Evolutionary conservation across 2,113 vertebrate species (phyloP).

Genomic region (Ginglymostoma cirratum): DNA sequence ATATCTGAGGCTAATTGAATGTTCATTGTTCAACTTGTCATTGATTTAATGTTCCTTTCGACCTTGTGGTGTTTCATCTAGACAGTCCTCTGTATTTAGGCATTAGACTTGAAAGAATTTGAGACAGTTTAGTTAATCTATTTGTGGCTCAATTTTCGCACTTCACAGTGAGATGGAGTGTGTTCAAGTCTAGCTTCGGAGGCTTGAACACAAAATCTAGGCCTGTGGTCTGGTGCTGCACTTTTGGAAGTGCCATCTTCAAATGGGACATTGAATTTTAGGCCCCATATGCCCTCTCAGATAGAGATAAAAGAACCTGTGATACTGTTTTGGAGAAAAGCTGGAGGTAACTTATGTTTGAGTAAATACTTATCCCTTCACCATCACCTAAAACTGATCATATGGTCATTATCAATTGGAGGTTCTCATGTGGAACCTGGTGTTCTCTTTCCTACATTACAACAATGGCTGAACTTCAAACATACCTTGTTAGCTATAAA

Average conservation of each 20-base stretch:
- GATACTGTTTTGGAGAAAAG: not conserved
- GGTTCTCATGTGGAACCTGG: not conserved
- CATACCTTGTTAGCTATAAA: not conserved
- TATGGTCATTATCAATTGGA: not conserved
- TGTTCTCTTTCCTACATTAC: not conserved
- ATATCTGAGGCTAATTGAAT: not conserved
- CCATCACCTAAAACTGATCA: not conserved
- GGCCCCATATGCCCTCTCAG: not conserved
- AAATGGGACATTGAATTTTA: not conserved
- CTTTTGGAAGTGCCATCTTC: not conserved
- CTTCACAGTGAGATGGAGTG: not conserved
- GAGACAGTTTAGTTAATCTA: not conserved
- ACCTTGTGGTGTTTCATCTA: not conserved
- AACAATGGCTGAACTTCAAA: not conserved
- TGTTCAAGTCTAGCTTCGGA: not conserved
- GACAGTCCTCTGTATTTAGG: not conserved
- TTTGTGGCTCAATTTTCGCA: not conserved
- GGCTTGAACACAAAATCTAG: not conserved
- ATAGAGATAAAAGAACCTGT: not conserved
- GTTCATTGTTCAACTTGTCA: not conserved
- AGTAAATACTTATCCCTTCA: not conserved
- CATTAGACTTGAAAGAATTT: not conserved
- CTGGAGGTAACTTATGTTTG: not conserved
- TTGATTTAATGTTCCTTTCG: not conserved
- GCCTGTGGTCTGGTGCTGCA: not conserved